Percentiles rank a stretch among this genome's conserved stretches.
Evolutionary conservation across 1,140 invertebrate species (phyloP).

Genomic region (Meteorus sp.): DNA sequence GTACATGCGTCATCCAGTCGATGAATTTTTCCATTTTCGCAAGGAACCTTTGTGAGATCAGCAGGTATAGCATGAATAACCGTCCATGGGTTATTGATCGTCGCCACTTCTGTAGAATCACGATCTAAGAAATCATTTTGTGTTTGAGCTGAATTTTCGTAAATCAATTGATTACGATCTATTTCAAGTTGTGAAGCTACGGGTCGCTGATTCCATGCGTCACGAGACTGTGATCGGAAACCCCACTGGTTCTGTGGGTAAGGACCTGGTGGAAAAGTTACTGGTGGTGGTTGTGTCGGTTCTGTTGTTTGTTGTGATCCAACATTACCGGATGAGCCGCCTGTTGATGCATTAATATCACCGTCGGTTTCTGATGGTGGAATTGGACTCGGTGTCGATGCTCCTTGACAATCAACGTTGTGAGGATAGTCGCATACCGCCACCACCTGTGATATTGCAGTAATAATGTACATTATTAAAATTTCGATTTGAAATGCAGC

Average conservation of each 20-base stretch:
- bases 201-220: constrained; percentile 31
- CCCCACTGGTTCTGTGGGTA: constrained; percentile 26
- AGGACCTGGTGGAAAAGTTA: constrained; percentile 19
- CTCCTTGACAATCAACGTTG: constrained; percentile 61
- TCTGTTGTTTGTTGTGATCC: constrained; percentile 23
- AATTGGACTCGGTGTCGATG: constrained; percentile 44
- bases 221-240: constrained; percentile 22
- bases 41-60: constrained; percentile 36
- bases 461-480: neutral
- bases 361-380: constrained; percentile 9
- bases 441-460: constrained; percentile 52
- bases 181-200: constrained; percentile 17
- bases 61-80: constrained; percentile 35
- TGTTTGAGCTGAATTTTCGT: neutral
- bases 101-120: constrained; percentile 21
- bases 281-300: constrained; percentile 14
- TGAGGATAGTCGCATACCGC: constrained; percentile 65
- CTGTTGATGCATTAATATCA: constrained; percentile 6
- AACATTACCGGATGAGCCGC: neutral
- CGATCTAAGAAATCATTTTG: neutral
- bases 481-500: too few species aligned
- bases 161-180: constrained; percentile 17
- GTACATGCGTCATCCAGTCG: constrained; percentile 44
- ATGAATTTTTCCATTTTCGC: constrained; percentile 42
- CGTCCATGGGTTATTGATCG: constrained; percentile 36